phyloP scores from a whole-genome alignment of 1,140 invertebrate species.

The Drosophila funebris region DNA sequence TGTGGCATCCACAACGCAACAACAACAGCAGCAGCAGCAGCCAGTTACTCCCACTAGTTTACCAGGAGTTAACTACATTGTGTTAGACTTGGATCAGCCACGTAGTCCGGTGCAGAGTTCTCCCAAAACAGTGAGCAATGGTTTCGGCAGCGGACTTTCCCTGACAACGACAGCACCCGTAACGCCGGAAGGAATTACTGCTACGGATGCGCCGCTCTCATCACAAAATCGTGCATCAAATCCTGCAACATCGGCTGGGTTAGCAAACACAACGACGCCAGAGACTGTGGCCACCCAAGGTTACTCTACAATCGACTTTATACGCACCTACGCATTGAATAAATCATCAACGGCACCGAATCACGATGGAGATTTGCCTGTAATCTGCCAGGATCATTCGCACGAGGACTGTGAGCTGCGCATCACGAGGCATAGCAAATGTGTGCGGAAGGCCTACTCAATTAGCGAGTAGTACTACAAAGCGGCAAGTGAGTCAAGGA shows the following conservation, averaged over 20 bases:
- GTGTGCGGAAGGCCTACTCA: slow-evolving; percentile 85
- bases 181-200: slow-evolving; percentile 37
- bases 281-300: slow-evolving; percentile 83
- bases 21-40: neutral
- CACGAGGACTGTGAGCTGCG: slow-evolving; percentile 86
- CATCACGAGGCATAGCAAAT: slow-evolving; percentile 85
- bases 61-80: slow-evolving; percentile 74
- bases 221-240: slow-evolving; percentile 41
- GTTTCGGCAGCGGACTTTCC: slow-evolving; percentile 79
- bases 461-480: slow-evolving; percentile 85
- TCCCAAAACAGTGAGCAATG: slow-evolving; percentile 57
- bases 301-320: slow-evolving; percentile 97
- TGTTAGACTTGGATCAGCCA: slow-evolving; percentile 77
- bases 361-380: slow-evolving; percentile 83
- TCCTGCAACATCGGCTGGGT: neutral
- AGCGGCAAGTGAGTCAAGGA: neutral
- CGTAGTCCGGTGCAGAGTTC: slow-evolving; percentile 67
- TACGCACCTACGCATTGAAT: slow-evolving; percentile 94
- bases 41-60: slow-evolving; percentile 52
- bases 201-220: slow-evolving; percentile 3
- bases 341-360: slow-evolving; percentile 84
- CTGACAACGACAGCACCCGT: slow-evolving; percentile 53
- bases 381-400: slow-evolving; percentile 84
- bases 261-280: slow-evolving; percentile 25
- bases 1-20: slow-evolving; percentile 2